phyloP scores from a whole-genome alignment of 2,888 invertebrate species.

The Hyposoter didymator region DNA sequence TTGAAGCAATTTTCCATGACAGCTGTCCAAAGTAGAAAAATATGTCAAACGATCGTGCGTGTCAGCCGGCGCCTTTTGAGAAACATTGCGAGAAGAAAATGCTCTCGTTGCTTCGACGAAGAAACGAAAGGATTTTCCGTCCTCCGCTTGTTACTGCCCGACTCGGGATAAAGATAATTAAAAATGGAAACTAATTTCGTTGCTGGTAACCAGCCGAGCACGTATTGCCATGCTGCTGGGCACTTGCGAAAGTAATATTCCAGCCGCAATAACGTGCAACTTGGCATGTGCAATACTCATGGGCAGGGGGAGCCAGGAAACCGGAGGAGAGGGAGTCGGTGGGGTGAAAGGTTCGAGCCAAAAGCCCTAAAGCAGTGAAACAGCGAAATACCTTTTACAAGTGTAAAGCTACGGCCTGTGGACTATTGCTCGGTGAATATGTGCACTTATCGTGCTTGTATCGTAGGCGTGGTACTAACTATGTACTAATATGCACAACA shows the following conservation, averaged over 20 bases:
- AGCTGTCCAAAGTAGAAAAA: neutral
- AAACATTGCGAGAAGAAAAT: neutral
- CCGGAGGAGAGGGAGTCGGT: neutral
- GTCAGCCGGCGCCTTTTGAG: neutral
- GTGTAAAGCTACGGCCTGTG: constrained; percentile 37
- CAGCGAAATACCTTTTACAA: constrained; percentile 54
- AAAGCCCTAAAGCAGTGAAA: constrained; percentile 45
- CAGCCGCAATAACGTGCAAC: constrained; percentile 69
- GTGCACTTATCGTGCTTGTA: constrained; percentile 51
- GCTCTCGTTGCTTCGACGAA: neutral
- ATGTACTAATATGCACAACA: constrained; percentile 24
- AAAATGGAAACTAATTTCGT: constrained; percentile 76
- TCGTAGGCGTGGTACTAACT: constrained; percentile 13
- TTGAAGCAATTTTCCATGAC: neutral
- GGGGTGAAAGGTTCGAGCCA: constrained; percentile 53
- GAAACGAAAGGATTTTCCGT: constrained; percentile 1
- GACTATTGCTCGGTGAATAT: constrained; percentile 34
- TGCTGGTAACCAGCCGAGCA: constrained; percentile 54
- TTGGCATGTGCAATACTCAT: constrained; percentile 56
- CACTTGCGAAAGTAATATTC: constrained; percentile 72
- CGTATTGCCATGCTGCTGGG: constrained; percentile 54
- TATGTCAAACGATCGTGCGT: neutral
- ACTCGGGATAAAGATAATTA: constrained; percentile 71
- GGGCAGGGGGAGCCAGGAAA: neutral
- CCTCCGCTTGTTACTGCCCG: neutral